A percentile compares a stretch with the other conserved stretches of the same genome.
Conservation (phyloP, 2,113 vertebrate genomes). For the Oreotrochilus melanogaster region DNA sequence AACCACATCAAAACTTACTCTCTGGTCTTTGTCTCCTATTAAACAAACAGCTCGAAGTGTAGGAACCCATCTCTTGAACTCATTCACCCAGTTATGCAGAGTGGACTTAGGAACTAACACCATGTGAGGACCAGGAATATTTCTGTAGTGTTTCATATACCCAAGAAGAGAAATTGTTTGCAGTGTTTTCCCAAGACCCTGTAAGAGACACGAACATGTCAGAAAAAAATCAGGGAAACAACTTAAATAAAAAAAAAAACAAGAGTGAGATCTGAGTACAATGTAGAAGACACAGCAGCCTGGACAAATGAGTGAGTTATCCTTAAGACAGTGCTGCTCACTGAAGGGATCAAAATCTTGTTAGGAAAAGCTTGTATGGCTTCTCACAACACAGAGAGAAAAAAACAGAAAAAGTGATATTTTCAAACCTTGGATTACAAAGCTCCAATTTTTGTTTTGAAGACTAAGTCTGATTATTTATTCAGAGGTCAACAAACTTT, state of each 20-base stretch:
- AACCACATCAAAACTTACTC: constrained; percentile 78
- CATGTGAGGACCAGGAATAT: constrained; percentile 98
- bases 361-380: neutral
- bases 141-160: constrained; percentile 99
- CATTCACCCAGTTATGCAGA: constrained; percentile 99
- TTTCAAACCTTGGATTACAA: neutral
- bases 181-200: constrained; percentile 97
- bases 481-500: neutral
- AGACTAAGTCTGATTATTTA: neutral
- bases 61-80: constrained; percentile 98
- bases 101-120: constrained; percentile 98
- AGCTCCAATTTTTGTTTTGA: neutral
- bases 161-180: constrained; percentile 98
- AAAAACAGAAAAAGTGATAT: neutral
- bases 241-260: neutral
- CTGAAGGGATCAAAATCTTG: neutral
- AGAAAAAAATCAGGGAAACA: neutral
- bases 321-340: neutral
- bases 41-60: constrained; percentile 96
- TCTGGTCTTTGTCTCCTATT: constrained; percentile 92
- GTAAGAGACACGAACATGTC: neutral
- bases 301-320: neutral
- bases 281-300: neutral
- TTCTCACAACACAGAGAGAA: neutral
- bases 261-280: neutral